Percentiles rank a stretch among this genome's conserved stretches.
These are phyloP conservation scores for Diabrotica balteata DNA, from an alignment of 2,888 invertebrate species.

Conservation along the genomic window DNA sequence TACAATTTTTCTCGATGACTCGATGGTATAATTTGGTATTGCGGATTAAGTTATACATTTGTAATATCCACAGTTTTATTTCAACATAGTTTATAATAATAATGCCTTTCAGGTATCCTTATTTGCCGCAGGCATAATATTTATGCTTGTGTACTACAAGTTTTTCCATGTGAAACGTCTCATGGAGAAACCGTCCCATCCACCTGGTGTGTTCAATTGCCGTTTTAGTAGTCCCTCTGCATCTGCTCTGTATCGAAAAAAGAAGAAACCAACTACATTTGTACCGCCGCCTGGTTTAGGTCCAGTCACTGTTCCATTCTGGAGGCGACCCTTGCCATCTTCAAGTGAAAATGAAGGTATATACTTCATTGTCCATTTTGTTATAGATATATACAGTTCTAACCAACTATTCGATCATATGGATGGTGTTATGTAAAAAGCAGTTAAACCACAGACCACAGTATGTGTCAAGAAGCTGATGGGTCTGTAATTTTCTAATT, in stretches of 20 bases:
- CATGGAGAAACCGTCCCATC: conserved; percentile 56
- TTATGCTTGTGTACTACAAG: conserved; percentile 78
- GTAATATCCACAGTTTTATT: not conserved
- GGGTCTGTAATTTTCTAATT: no score
- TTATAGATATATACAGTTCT: no score
- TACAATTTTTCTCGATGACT: no score
- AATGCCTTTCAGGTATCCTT: conserved; percentile 48
- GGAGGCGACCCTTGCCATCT: conserved; percentile 75
- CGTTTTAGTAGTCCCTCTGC: conserved; percentile 76
- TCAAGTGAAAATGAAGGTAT: conserved; percentile 75
- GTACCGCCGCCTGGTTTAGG: conserved; percentile 70
- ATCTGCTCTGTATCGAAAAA: conserved; percentile 68
- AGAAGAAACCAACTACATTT: conserved; percentile 89
- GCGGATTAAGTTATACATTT: no score
- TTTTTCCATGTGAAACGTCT: conserved; percentile 82
- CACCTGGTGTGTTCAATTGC: conserved; percentile 89
- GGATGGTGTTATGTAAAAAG: no score
- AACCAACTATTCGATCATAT: no score
- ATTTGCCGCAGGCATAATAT: conserved; percentile 68
- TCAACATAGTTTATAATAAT: not conserved
- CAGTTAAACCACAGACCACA: no score
- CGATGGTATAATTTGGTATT: no score
- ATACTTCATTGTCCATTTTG: not conserved
- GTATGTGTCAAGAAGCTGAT: no score
- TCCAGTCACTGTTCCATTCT: conserved; percentile 71